Conservation (phyloP, 2,888 invertebrate genomes). For the Thymelicus sylvestris region DNA sequence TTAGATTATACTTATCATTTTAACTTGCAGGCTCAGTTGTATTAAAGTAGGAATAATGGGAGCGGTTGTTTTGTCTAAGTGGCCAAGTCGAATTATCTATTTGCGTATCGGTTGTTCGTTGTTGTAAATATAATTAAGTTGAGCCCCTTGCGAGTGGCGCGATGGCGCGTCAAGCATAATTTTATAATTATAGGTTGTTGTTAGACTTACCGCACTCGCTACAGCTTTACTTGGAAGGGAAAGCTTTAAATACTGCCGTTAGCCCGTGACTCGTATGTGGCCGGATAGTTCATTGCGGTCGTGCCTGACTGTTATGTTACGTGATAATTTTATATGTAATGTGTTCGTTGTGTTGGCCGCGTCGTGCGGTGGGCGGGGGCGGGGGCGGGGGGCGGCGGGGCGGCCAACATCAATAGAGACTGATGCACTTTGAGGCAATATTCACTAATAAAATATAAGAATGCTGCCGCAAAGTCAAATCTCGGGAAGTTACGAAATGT, state of each 20-base stretch:
- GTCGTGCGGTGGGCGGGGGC: too few relatives aligned
- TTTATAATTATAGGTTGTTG: neutral
- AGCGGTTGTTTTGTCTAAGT: too few relatives aligned
- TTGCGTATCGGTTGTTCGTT: too few relatives aligned
- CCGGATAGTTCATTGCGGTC: neutral
- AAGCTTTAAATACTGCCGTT: neutral
- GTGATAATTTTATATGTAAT: constrained; percentile 21
- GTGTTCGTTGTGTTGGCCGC: constrained; percentile 9
- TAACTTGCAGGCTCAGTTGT: too few relatives aligned
- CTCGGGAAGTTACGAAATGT: constrained; percentile 37
- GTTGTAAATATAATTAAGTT: too few relatives aligned
- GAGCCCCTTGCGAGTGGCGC: neutral
- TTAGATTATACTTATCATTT: too few relatives aligned
- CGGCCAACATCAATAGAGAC: constrained; percentile 9
- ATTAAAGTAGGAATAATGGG: too few relatives aligned
- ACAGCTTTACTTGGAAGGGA: neutral
- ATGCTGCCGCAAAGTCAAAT: constrained; percentile 16
- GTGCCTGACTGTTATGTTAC: constrained; percentile 7
- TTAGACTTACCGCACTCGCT: neutral
- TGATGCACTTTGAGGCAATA: constrained; percentile 13
- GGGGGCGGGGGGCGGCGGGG: too few relatives aligned
- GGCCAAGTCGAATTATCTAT: too few relatives aligned
- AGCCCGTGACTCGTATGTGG: neutral
- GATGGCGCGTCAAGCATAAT: too few relatives aligned
- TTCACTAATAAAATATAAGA: neutral